A percentile compares a stretch with the other conserved stretches of the same genome.
phyloP scores from a whole-genome alignment of 2,113 vertebrate species.

The Aphelocoma coerulescens region DNA sequence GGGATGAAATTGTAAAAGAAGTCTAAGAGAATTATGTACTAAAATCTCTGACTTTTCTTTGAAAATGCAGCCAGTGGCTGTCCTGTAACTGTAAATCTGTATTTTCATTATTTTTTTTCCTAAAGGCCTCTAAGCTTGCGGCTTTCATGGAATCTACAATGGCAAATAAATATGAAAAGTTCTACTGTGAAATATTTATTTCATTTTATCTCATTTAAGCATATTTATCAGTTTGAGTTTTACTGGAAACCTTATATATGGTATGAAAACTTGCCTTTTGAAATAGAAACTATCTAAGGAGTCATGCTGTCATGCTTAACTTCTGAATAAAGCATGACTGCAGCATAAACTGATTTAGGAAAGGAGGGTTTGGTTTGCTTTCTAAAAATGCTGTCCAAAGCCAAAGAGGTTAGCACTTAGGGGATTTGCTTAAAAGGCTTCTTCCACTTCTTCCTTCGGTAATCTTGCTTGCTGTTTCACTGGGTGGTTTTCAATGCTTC shows the following conservation, averaged over 20 bases:
- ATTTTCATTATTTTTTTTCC: background rate
- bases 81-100: background rate
- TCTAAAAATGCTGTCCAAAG: constrained; percentile 27
- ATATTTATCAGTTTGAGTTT: constrained; percentile 8
- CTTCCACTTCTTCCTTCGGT: background rate
- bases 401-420: constrained; percentile 17
- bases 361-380: constrained; percentile 4
- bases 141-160: background rate
- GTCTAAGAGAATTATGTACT: background rate
- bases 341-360: constrained; percentile 21
- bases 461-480: background rate
- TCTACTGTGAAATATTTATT: constrained; percentile 9
- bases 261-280: constrained; percentile 17
- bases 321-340: constrained; percentile 30
- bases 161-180: background rate
- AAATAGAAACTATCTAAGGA: background rate
- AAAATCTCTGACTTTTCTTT: background rate
- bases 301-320: constrained; percentile 9
- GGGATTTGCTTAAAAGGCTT: constrained; percentile 35
- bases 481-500: background rate
- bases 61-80: background rate
- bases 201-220: background rate
- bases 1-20: background rate
- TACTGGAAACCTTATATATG: background rate
- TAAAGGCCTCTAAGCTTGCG: background rate